These are phyloP conservation scores for Brachionichthys hirsutus DNA, from an alignment of 2,113 vertebrate genomes.

Conservation along the genomic window DNA sequence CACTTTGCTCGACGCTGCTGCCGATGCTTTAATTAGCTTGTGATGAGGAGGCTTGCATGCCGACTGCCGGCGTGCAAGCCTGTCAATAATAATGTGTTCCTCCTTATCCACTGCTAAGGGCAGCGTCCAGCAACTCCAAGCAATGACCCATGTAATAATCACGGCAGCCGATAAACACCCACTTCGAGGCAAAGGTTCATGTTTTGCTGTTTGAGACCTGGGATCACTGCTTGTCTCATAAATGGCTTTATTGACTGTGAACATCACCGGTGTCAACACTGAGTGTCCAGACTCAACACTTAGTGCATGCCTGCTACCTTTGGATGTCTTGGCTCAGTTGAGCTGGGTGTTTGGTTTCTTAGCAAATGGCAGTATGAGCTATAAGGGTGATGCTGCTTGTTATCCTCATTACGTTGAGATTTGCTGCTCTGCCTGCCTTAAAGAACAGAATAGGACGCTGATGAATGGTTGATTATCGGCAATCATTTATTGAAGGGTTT, in stretches of 20 bases:
- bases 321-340: conserved; percentile 21
- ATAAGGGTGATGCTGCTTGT: conserved; percentile 20
- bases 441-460: neutral
- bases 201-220: neutral
- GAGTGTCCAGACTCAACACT: neutral
- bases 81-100: neutral
- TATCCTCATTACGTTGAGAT: conserved; percentile 6
- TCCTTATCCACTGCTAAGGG: conserved; percentile 2
- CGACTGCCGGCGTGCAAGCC: neutral
- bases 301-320: neutral
- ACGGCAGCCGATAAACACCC: neutral
- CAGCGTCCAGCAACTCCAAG: neutral
- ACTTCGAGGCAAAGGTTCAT: neutral
- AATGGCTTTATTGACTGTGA: conserved; percentile 1
- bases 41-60: conserved; percentile 6
- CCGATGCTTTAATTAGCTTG: conserved; percentile 5
- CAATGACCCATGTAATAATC: conserved; percentile 1
- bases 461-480: conserved; percentile 14
- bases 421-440: conserved; percentile 7
- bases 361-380: conserved; percentile 22
- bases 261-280: neutral
- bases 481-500: conserved; percentile 16
- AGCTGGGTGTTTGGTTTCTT: conserved; percentile 25
- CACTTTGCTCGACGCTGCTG: neutral
- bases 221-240: neutral